Evolutionary conservation across 2,113 vertebrate genomes (phyloP).

Genomic region (Brachypteracias leptosomus): DNA sequence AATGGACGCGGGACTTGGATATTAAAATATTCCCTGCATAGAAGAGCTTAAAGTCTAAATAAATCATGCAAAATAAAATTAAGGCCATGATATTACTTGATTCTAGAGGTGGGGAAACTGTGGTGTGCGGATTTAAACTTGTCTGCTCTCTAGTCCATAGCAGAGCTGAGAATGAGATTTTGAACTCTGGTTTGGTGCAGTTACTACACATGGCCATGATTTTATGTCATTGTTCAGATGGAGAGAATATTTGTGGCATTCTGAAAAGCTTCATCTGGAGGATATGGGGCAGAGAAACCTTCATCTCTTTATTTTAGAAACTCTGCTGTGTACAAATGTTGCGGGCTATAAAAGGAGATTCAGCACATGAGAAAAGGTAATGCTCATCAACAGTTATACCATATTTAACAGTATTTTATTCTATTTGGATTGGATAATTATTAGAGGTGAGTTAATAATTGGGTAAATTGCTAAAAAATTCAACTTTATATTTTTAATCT

Average conservation of each 20-base stretch:
- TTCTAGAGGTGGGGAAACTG: not conserved
- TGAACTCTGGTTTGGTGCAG: not conserved
- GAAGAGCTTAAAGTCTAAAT: not conserved
- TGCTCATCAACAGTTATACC: not conserved
- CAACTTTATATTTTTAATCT: not conserved
- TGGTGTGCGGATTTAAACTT: not conserved
- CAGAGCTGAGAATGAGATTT: not conserved
- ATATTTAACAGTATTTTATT: not conserved
- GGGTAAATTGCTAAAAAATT: not conserved
- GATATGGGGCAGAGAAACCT: not conserved
- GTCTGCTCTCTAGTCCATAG: not conserved
- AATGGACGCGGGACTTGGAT: not conserved
- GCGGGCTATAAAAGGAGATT: not conserved
- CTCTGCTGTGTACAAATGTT: not conserved
- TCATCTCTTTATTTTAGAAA: not conserved
- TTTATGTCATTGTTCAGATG: not conserved
- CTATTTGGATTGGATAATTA: not conserved
- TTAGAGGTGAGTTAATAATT: not conserved
- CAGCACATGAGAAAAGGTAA: not conserved
- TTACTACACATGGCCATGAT: not conserved
- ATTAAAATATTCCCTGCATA: not conserved
- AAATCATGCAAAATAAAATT: not conserved
- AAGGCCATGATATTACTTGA: not conserved
- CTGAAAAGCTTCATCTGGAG: not conserved
- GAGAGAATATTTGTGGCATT: not conserved